Percentiles rank a stretch among this genome's conserved stretches.
These are phyloP conservation scores for Panurus biarmicus DNA, from an alignment of 2,113 vertebrate genomes.

Conservation along the genomic window DNA sequence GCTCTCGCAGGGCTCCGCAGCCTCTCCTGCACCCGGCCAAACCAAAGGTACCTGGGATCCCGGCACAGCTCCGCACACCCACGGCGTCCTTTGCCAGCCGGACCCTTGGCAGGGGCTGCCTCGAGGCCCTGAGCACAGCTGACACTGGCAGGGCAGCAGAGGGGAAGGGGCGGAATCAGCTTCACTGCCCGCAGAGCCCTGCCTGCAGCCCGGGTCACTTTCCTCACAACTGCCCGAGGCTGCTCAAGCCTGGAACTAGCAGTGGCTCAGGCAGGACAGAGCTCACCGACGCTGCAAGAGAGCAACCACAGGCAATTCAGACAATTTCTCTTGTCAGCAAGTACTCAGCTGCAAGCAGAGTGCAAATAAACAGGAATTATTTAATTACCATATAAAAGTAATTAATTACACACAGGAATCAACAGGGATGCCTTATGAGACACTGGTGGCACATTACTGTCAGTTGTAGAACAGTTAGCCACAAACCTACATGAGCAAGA, in stretches of 20 bases:
- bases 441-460: background rate
- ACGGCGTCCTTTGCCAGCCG: accelerated
- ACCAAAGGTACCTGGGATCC: background rate
- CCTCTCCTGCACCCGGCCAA: background rate
- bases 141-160: background rate
- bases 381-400: conserved; percentile 18
- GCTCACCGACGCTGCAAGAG: background rate
- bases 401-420: conserved; percentile 3
- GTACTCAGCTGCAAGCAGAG: background rate
- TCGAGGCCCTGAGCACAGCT: background rate
- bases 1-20: background rate
- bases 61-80: accelerated
- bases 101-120: background rate
- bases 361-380: background rate
- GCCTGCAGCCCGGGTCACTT: background rate
- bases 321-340: conserved; percentile 1
- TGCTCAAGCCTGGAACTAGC: background rate
- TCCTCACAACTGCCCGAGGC: background rate
- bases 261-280: background rate
- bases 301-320: background rate
- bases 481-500: background rate
- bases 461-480: background rate
- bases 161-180: background rate
- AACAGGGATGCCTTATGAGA: background rate
- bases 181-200: background rate